Evolutionary conservation across 2,797 vertebrate species (phyloP), one percentile per base, ranked within the genome.

Genomic region (Microctenopoma steveboyesi): DNA sequence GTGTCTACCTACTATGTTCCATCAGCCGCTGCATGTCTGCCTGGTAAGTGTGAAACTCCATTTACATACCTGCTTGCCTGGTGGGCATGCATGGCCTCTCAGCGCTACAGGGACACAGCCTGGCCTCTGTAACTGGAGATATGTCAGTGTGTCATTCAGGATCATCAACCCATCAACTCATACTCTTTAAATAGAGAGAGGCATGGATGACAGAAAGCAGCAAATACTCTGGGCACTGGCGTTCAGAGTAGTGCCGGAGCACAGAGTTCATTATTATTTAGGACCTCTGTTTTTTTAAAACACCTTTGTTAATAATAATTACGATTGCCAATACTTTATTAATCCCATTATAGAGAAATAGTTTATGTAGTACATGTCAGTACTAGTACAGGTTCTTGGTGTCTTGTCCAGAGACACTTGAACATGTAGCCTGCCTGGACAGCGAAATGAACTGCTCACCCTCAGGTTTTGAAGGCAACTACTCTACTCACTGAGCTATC

Each of bases 71-170:
- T 79, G 50, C 40, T 50, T 37, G 64, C 62, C 73, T 64, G 56
- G 69, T 42, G 25, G 67, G 62, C 76, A 62, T 74, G 72, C 63
- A 25, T 42, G 65, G 52, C 49, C 75, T 76, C 55, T 71, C 42
- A 22, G 78, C 7, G 12, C 67, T 76, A 50, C 49, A 73, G 72
- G 67, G 69, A 65, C 56, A 12, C 48, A 48, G 82, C 56, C 64
- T 55, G 73, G 82, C 79, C 82, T 70, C 72, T 89, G 93, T 91
- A 93, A 93, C 87, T 64, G 79, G 89, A 93, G 87, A 92, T 87
- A 87, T 93, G 86, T 87, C 88, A 89, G 79, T 78, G 76, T 91
- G 85, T 79, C 79, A 81, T 88, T 86, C 76, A 86, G 81, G 83
- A 86, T 84, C 82, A 54, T 82, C 83, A 78, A 74, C 63, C 62